These are phyloP conservation scores for Drosophila lutescens DNA, from an alignment of 2,888 invertebrate genomes.

Conservation along the genomic window DNA sequence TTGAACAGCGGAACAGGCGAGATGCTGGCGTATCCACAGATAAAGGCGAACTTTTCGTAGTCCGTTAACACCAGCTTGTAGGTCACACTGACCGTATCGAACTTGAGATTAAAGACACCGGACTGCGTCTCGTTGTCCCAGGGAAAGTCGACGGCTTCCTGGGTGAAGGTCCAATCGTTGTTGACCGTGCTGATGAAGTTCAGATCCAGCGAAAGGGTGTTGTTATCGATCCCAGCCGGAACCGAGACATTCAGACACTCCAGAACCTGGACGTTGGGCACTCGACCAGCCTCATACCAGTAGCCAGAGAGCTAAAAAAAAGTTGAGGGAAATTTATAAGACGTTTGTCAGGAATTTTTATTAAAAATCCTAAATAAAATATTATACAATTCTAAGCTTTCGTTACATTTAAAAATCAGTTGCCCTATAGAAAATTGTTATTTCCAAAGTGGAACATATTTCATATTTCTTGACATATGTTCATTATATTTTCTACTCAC, in stretches of 20 bases:
- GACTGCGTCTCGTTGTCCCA: conserved; percentile 52
- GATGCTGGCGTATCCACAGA: conserved; percentile 60
- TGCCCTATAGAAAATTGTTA: not conserved
- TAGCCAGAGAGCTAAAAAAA: conserved; percentile 30
- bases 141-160: conserved; percentile 55
- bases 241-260: conserved; percentile 51
- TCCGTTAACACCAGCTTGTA: conserved; percentile 56
- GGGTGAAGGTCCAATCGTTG: conserved; percentile 22
- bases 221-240: conserved; percentile 8
- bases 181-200: conserved; percentile 57
- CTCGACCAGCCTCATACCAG: conserved; percentile 54
- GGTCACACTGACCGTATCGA: conserved; percentile 34
- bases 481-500: conserved; percentile 4
- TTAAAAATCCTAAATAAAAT: not conserved
- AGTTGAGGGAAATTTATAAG: not conserved
- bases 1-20: conserved; percentile 58
- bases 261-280: conserved; percentile 33
- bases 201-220: conserved; percentile 34
- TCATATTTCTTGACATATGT: too few species aligned
- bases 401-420: not conserved
- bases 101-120: conserved; percentile 56
- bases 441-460: too few species aligned
- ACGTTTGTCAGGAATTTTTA: too few species aligned
- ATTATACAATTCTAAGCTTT: too few species aligned
- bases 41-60: conserved; percentile 27